Base-by-base conservation (phyloP, 35 echinoderm and acorn worm genomes). In the Eucidaris tribuloides region DNA sequence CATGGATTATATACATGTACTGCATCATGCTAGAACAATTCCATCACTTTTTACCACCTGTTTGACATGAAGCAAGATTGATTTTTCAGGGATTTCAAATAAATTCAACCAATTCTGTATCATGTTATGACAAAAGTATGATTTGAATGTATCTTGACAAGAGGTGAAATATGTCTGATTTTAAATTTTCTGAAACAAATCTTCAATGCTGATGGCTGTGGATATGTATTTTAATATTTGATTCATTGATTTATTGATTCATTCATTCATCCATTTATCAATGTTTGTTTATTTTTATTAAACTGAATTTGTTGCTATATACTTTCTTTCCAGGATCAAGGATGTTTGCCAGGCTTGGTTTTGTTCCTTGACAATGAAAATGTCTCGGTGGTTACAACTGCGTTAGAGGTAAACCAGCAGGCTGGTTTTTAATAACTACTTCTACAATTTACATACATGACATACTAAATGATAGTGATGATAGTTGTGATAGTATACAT, bases 361-460 rank as follows among this genome's bases (percentile, higher is more conserved):
- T 55, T 92, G 13, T 87, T 97, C 32, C 57, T 97, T n/a, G 94
- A 97, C 78, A 92, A 97, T 49, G 77, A 92, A 31, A 82, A 92
- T 19, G 58, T 55, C 18, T 45, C 76, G 46, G 94, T 97, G n/a
- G 90, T 97, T 13, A 24, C 79, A 18, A 85, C 90, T 28, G 89
- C 94, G 7, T 55, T 97, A 27, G 94, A 97, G 86, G 94, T 97
- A 20, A 46, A 46, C 7, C 17, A 46, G n/a, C 74, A 46, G 4
- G 39, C 43, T 31, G 41, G 20, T 17, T 78, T 44, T 44, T 14
- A n/a, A 3, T 11, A 18, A 20, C 71, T 42, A 48, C n/a, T n/a
- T n/a, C n/a, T n/a, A n/a, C n/a, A n/a, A n/a, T n/a, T n/a, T n/a
- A n/a, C 57, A 43, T 7, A 78, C 4, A 45, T 78, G 0, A 28